Evolutionary conservation across 2,888 invertebrate genomes (phyloP).

Genomic region (Caenorhabditis sp.): DNA sequence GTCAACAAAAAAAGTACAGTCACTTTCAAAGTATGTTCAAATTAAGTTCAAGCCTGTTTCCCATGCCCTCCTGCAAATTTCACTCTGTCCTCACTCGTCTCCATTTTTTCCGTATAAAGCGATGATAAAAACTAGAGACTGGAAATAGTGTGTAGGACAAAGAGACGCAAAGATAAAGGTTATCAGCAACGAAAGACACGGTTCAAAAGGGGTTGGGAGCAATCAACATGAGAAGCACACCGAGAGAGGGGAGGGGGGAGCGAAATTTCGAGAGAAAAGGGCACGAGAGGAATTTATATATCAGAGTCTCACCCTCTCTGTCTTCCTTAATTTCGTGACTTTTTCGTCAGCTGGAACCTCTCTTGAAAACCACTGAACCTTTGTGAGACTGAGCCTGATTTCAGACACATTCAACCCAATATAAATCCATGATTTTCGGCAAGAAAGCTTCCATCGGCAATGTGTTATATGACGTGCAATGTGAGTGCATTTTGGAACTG

Average conservation of each 20-base stretch:
- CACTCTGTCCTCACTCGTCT: not conserved
- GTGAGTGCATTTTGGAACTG: constrained; percentile 40
- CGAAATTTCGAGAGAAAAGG: constrained; percentile 34
- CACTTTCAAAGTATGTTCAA: constrained; percentile 44
- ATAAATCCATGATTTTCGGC: constrained; percentile 53
- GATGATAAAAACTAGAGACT: constrained; percentile 28
- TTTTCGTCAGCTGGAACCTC: constrained; percentile 28
- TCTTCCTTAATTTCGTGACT: constrained; percentile 46
- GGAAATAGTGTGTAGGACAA: not conserved
- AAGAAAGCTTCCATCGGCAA: constrained; percentile 55
- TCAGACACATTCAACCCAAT: constrained; percentile 26
- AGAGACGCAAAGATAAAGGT: constrained; percentile 41
- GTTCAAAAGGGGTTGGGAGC: constrained; percentile 53
- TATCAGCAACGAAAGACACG: constrained; percentile 36
- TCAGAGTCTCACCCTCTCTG: constrained; percentile 17
- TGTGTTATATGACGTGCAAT: constrained; percentile 55
- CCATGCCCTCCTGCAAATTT: constrained; percentile 25
- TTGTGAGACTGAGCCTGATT: not conserved
- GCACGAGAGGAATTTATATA: constrained; percentile 46
- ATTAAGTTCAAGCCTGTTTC: constrained; percentile 19
- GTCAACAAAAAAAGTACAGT: not conserved
- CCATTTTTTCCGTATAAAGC: constrained; percentile 17
- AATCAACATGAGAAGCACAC: constrained; percentile 52
- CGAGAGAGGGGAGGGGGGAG: constrained; percentile 15
- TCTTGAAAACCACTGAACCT: constrained; percentile 1